Evolutionary conservation across 2,797 vertebrate genomes (phyloP).

Genomic region (Melanotaenia boesemani): DNA sequence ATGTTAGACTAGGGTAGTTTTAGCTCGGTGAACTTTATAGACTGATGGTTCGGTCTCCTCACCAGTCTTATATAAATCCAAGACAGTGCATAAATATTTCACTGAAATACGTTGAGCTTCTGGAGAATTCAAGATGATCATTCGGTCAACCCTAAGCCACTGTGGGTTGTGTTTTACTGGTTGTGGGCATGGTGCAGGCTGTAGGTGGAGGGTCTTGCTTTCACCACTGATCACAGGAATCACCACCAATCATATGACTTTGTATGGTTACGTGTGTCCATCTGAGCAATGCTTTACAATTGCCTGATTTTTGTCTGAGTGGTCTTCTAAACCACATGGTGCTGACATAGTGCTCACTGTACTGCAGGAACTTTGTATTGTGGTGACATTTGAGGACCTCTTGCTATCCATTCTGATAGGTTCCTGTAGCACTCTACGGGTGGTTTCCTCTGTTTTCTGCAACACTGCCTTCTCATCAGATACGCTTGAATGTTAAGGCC

Average conservation of each 20-base stretch:
- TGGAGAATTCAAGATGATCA: background rate
- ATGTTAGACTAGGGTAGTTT: background rate
- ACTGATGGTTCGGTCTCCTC: background rate
- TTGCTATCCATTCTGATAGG: constrained; percentile 47
- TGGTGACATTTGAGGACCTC: constrained; percentile 72
- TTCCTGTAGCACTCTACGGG: constrained; percentile 46
- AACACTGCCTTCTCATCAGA: constrained; percentile 56
- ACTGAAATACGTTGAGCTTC: background rate
- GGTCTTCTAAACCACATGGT: constrained; percentile 17
- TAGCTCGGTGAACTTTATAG: background rate
- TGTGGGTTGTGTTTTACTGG: constrained; percentile 66
- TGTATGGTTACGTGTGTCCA: constrained; percentile 11
- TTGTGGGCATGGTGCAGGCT: constrained; percentile 49
- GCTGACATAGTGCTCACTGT: constrained; percentile 35
- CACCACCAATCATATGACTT: constrained; percentile 22
- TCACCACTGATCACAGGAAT: constrained; percentile 22
- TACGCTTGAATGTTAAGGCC: constrained; percentile 33
- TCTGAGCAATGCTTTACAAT: constrained; percentile 40
- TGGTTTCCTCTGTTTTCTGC: constrained; percentile 61
- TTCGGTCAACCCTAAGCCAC: constrained; percentile 61
- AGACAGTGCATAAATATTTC: background rate
- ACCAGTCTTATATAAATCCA: background rate
- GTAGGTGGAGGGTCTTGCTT: constrained; percentile 40
- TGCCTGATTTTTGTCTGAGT: constrained; percentile 28
- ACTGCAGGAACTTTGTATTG: constrained; percentile 45